Evolutionary conservation across 2,797 vertebrate genomes (phyloP).

Genomic region (Vultur gryphus): DNA sequence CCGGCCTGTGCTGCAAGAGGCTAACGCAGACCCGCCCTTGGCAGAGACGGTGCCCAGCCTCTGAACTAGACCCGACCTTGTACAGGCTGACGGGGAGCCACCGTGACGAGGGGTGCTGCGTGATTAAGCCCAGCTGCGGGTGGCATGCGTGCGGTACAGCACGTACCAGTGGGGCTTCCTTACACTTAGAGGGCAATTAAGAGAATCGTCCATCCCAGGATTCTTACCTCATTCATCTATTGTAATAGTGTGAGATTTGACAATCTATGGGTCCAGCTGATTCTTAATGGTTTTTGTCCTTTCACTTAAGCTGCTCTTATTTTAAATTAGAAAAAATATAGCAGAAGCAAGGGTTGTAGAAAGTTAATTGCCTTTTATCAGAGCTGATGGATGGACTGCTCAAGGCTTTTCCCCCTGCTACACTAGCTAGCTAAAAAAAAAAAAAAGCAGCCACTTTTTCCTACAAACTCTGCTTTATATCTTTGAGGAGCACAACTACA

Average conservation of each 20-base stretch:
- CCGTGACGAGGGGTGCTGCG: too few relatives aligned
- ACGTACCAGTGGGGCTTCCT: neutral
- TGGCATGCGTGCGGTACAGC: too few relatives aligned
- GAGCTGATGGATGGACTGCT: fast-evolving
- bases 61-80: too few relatives aligned
- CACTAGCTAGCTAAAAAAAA: fast-evolving
- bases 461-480: fast-evolving
- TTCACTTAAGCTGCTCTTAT: neutral
- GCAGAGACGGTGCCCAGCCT: neutral
- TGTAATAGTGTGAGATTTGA: neutral
- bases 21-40: too few relatives aligned
- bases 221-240: too few relatives aligned
- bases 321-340: neutral
- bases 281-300: neutral
- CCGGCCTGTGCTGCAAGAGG: neutral
- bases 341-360: neutral
- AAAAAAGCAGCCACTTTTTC: fast-evolving
- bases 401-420: fast-evolving
- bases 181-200: fast-evolving
- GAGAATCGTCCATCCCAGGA: too few relatives aligned
- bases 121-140: too few relatives aligned
- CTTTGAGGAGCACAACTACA: neutral
- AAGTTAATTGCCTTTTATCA: too few relatives aligned
- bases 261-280: fast-evolving
- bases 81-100: neutral